Evolutionary conservation across 2,888 invertebrate species (phyloP), one percentile per base, ranked within the genome.

Genomic region (Copidosoma aretas): DNA sequence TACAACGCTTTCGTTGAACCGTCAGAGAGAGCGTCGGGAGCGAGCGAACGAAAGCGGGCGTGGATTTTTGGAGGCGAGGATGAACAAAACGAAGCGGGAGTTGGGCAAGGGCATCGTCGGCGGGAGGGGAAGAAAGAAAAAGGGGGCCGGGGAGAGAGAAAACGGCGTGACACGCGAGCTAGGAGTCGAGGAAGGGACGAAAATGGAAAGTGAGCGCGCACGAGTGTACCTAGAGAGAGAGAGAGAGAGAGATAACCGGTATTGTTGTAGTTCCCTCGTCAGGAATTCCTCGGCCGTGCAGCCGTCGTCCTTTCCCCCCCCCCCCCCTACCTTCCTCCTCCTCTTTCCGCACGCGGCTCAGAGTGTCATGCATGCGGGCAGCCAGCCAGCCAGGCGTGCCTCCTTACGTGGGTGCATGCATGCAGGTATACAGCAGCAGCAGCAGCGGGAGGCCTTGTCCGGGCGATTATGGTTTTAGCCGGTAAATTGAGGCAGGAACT

Each of bases 211-310:
- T 52, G 52, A 53, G 41, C 22, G n/a, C n/a, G n/a, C n/a, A n/a
- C n/a, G 39, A 61, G 25, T 32, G 54, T n/a, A 32, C 4, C 32
- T 5, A 32, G 32, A 32, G 32, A 8, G 32, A n/a, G 71, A 67
- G 66, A 60, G 59, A 46, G 32, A 54, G 60, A 71, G 59, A 64
- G 67, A 59, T 67, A 67, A 71, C 67, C 64, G 64, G 71, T 67
- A 67, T 67, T 71, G 70, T 73, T 70, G 67, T 68, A 67, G 63
- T 73, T 73, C 72, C 73, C 70, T 67, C 71, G 67, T 68, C 71
- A 72, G 73, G 73, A 73, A 74, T 75, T 75, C 73, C 74, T 71
- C 32, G 25, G 24, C 70, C 64, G 66, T 70, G 66, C 70, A 72
- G 71, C 70, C 60, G 59, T 25, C 53, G 22, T 60, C 52, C 14